A percentile compares a stretch with the other conserved stretches of the same genome.
Evolutionary conservation across 2,113 vertebrate species (phyloP).

Genomic region (Panthera leo): DNA sequence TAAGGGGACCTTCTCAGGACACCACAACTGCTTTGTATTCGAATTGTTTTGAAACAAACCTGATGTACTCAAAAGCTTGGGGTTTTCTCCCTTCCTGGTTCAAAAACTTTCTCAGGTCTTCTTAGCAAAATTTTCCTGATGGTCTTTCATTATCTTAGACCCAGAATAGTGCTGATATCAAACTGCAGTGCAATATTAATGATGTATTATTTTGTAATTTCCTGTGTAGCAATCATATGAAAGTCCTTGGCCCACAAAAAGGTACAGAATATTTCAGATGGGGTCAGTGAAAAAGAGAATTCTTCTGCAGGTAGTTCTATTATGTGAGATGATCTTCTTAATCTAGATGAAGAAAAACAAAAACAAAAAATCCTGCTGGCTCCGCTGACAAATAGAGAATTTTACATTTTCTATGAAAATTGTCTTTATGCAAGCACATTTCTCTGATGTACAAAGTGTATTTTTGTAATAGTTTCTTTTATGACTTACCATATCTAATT

Average conservation of each 20-base stretch:
- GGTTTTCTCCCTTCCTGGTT: neutral
- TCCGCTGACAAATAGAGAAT: neutral
- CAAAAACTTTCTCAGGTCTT: neutral
- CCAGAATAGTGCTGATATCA: neutral
- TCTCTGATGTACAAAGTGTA: neutral
- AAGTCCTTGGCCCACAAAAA: neutral
- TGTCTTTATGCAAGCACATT: slow-evolving; percentile 25
- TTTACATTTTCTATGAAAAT: slow-evolving; percentile 5
- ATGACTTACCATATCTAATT: slow-evolving; percentile 18
- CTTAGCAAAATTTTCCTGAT: neutral
- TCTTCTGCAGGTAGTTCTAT: neutral
- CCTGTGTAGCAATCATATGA: neutral
- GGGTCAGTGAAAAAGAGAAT: neutral
- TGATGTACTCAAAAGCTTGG: neutral
- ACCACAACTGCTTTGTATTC: neutral
- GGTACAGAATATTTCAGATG: neutral
- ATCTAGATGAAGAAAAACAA: neutral
- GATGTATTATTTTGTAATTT: neutral
- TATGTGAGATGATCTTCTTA: neutral
- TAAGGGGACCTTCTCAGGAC: neutral
- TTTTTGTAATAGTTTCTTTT: slow-evolving; percentile 20
- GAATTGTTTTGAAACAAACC: neutral
- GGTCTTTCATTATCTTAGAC: neutral
- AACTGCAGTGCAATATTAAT: neutral
- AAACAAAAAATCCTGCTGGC: neutral